Percentiles rank a stretch among this genome's conserved stretches.
phyloP scores from a whole-genome alignment of 2,797 vertebrate species.

The Pampus argenteus region DNA sequence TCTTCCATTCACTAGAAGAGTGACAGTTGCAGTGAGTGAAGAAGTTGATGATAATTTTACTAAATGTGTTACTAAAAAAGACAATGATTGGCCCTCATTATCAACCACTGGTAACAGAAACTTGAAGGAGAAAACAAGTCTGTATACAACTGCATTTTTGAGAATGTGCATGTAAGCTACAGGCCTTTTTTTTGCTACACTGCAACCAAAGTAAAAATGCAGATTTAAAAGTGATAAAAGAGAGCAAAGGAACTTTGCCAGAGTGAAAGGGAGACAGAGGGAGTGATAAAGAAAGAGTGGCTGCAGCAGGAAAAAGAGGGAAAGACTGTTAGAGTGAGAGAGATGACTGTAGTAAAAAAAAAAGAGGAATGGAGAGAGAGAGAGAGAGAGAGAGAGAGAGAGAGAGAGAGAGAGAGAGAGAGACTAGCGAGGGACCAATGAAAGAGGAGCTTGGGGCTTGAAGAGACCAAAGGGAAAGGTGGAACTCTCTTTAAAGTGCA shows the following conservation, averaged over 20 bases:
- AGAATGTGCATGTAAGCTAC: background rate
- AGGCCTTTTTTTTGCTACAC: background rate
- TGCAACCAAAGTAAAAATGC: background rate
- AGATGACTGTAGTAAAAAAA: conserved; percentile 1
- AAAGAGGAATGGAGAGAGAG: background rate
- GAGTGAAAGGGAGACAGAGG: conserved; percentile 3
- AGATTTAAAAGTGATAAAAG: conserved; percentile 12
- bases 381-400: background rate
- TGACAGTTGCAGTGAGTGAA: background rate
- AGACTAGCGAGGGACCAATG: background rate
- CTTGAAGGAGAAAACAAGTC: background rate
- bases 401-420: background rate
- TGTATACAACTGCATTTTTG: background rate
- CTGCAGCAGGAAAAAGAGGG: background rate
- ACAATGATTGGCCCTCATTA: no score
- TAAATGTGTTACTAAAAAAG: background rate
- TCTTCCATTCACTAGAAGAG: background rate
- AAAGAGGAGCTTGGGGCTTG: conserved; percentile 4
- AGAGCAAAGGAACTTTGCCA: background rate
- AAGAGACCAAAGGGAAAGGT: conserved; percentile 35
- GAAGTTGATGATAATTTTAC: background rate
- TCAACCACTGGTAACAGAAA: background rate
- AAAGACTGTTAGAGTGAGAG: background rate
- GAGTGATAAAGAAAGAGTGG: background rate
- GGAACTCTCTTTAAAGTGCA: conserved; percentile 60